These are phyloP conservation scores for Spinibarbus caldwelli DNA, from an alignment of 2,797 vertebrate genomes.

Conservation along the genomic window DNA sequence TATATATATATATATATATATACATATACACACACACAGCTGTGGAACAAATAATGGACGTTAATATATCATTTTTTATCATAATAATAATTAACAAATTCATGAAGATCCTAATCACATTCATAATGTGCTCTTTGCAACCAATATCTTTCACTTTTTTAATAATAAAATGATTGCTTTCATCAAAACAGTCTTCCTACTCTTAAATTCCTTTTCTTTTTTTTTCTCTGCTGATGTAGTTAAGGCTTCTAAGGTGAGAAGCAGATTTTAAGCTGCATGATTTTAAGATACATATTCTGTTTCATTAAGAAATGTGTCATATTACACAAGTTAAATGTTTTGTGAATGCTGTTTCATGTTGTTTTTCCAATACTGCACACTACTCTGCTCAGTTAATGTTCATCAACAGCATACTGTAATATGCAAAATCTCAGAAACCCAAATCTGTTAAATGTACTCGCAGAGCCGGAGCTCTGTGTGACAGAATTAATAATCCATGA, in stretches of 20 bases:
- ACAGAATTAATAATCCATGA: conserved; percentile 31
- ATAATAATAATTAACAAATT: neutral
- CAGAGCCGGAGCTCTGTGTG: conserved; percentile 5
- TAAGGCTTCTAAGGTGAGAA: neutral
- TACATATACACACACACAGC: too few relatives aligned
- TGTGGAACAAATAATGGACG: neutral
- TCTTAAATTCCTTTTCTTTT: neutral
- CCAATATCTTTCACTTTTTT: neutral
- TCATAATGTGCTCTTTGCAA: neutral
- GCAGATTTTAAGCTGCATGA: neutral
- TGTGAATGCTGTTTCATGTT: neutral
- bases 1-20: too few relatives aligned
- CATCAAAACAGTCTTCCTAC: neutral
- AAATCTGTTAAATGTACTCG: conserved; percentile 20
- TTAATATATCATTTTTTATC: neutral
- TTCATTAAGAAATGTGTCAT: neutral
- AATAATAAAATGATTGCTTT: neutral
- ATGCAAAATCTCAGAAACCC: conserved; percentile 29
- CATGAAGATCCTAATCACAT: neutral
- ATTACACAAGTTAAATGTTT: neutral
- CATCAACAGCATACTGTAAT: conserved; percentile 27
- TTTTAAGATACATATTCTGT: neutral
- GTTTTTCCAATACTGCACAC: neutral
- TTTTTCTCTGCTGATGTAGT: neutral
- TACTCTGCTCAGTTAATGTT: neutral